Base-by-base conservation (phyloP, 1,140 invertebrate genomes). In the Pinna nobilis region DNA sequence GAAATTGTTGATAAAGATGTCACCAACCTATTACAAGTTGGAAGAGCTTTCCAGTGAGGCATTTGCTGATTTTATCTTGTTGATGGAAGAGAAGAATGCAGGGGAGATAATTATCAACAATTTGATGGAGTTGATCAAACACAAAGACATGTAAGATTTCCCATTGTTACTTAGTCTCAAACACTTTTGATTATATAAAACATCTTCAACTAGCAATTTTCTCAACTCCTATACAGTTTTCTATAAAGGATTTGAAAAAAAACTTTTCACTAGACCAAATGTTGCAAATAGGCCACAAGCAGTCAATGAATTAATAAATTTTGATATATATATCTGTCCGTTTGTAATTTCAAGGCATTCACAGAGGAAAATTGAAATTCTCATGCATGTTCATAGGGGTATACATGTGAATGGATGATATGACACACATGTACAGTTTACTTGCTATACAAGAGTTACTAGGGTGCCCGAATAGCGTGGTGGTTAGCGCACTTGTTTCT, bases 21-120 rank as follows among this genome's bases (percentile, higher is more conserved):
- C 89, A 18, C 66, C 79, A 1, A 83, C 84, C 66, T 87, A 88
- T 77, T 90, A 90, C 59, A 80, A 82, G 20, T 84, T 87, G 25
- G 84, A 90, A 18, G 90, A 91, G 53, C 70, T 92, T 3, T 89
- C 89, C 1, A 79, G 87, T 60, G 85, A 83, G 18, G 88, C 89
- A 35, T 88, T 91, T 66, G 70, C 73, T 49, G 83, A 88, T 33
- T 90, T 90, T 76, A 81, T 88, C 76, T 57, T 51, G n/a, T 50
- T 90, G 18, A 88, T 90, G 63, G 79, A 85, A 7, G 84, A 85
- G 4, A 73, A 88, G 81, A 78, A 77, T 28, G 78, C 88, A 51
- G 82, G 80, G 6, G 89, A 89, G 74, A 78, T 90, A 59, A 65
- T 91, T 9, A 77, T 89, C 13, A 87, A 90, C 80, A 89, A 91